Percentiles rank a stretch among this genome's conserved stretches.
phyloP scores from a whole-genome alignment of 2,797 vertebrate genomes.

The Morus bassanus region DNA sequence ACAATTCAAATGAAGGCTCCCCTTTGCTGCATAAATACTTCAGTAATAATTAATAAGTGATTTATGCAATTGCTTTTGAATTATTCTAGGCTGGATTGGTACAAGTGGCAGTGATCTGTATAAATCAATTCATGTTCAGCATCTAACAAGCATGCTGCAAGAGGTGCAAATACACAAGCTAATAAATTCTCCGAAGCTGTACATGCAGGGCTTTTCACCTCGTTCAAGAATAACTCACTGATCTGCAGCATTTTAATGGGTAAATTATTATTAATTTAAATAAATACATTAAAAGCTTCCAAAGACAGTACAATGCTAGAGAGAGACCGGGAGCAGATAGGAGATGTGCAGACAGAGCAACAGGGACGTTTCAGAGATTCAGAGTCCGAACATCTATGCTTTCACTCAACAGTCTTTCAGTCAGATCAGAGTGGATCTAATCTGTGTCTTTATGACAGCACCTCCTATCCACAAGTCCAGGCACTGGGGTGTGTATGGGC shows the following conservation, averaged over 20 bases:
- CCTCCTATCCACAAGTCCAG: background rate
- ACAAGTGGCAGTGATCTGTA: background rate
- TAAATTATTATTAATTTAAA: background rate
- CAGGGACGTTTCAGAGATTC: background rate
- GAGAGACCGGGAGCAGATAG: background rate
- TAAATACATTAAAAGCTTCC: background rate
- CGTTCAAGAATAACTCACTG: background rate
- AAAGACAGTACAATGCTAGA: background rate
- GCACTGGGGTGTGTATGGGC: background rate
- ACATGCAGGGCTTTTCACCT: background rate
- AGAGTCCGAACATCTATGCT: background rate
- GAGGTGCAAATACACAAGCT: background rate
- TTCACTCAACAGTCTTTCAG: background rate
- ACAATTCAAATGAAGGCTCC: background rate
- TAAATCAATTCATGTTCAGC: background rate
- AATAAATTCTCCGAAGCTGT: background rate
- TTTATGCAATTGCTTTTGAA: background rate
- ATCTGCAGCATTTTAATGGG: background rate
- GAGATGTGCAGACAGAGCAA: background rate
- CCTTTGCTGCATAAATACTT: background rate
- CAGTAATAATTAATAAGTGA: conserved; percentile 17
- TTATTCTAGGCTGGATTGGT: conserved; percentile 4
- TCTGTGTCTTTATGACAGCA: background rate
- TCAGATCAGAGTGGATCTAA: background rate
- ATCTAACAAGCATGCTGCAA: background rate